Conservation (phyloP, 1,140 invertebrate genomes). For the Brachionus plicatilis region DNA sequence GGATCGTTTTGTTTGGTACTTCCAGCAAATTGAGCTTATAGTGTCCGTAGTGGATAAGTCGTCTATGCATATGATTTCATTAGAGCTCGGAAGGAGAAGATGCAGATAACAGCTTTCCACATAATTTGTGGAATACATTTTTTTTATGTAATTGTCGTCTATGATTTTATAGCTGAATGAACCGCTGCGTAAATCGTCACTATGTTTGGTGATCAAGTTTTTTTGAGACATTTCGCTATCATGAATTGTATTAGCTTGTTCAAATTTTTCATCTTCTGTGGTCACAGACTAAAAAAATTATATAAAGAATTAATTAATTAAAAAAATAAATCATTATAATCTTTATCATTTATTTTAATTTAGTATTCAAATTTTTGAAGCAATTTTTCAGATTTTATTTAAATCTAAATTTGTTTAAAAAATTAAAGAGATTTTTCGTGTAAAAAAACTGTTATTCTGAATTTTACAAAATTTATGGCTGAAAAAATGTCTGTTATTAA, state of each 20-base stretch:
- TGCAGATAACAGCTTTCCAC: neutral
- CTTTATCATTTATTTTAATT: too few species aligned
- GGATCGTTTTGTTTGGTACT: neutral
- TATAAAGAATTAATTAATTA: too few species aligned
- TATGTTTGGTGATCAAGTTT: neutral
- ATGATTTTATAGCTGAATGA: neutral
- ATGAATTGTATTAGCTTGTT: neutral
- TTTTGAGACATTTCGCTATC: neutral
- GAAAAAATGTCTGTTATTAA: too few species aligned
- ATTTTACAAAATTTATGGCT: too few species aligned
- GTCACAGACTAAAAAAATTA: too few species aligned
- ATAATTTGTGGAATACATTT: neutral
- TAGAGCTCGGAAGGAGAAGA: neutral
- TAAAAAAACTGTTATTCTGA: too few species aligned
- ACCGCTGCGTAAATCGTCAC: slow-evolving; percentile 29
- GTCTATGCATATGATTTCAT: slow-evolving; percentile 13
- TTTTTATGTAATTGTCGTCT: slow-evolving; percentile 1
- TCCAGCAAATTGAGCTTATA: slow-evolving; percentile 31
- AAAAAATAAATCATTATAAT: too few species aligned
- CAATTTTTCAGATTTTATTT: too few species aligned
- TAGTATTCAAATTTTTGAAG: too few species aligned
- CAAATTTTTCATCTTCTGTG: neutral
- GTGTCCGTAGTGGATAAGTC: neutral
- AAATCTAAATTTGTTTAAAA: too few species aligned
- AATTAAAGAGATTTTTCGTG: too few species aligned